Conservation (phyloP, 2,888 invertebrate species). For the Lasioglossum figueresi region DNA sequence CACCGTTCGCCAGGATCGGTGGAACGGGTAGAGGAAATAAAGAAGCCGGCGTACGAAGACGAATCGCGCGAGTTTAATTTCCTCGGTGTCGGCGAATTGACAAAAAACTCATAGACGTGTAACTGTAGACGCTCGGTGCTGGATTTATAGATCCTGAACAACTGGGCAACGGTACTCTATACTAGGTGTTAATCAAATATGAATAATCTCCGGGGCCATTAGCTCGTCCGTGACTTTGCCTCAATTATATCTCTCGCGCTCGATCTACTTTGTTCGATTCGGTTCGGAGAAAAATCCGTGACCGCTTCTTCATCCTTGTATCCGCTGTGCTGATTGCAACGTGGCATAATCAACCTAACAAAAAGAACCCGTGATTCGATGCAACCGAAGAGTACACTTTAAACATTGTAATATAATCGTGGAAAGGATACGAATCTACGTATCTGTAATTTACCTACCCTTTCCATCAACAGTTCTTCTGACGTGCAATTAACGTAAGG, state of each 20-base stretch:
- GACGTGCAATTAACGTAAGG: not conserved
- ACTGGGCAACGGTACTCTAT: constrained; percentile 51
- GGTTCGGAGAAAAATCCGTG: not conserved
- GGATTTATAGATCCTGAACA: constrained; percentile 54
- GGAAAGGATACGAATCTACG: not conserved
- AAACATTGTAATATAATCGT: not conserved
- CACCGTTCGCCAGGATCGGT: constrained; percentile 40
- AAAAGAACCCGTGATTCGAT: not conserved
- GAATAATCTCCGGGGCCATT: not conserved
- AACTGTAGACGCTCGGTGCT: constrained; percentile 50
- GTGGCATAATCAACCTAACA: not conserved
- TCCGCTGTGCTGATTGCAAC: constrained; percentile 6
- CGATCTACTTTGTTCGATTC: constrained; percentile 2
- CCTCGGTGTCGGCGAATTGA: constrained; percentile 56
- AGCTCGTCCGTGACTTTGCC: constrained; percentile 3
- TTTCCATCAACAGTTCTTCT: not conserved
- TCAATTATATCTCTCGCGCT: not conserved
- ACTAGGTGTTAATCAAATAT: constrained; percentile 35
- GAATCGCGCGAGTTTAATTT: constrained; percentile 63
- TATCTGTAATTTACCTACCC: not conserved
- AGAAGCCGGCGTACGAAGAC: constrained; percentile 52
- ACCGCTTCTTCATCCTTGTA: constrained; percentile 1
- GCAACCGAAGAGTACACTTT: not conserved
- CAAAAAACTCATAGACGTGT: constrained; percentile 53
- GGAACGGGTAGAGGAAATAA: constrained; percentile 30